Evolutionary conservation across 2,888 invertebrate genomes (phyloP), one percentile per base, ranked within the genome.

Genomic region (Choristoneura rosaceana): DNA sequence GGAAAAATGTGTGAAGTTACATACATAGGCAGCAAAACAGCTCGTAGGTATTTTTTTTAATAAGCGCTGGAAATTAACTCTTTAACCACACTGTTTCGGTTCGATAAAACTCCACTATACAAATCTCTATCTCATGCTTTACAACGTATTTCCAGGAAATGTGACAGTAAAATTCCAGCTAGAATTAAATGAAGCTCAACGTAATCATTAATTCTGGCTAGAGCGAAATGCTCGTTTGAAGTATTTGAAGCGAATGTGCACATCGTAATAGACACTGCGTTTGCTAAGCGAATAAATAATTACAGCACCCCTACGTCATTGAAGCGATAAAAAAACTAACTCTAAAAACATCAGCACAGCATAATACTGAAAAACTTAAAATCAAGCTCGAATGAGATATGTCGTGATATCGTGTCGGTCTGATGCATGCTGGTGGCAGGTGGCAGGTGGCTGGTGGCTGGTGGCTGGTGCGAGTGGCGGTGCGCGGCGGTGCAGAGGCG

Each of bases 381-480:
- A 90, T 87, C 86, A 92, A 91, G 91, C 91, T 86, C 82, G 80
- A 81, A 90, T 90, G 90, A 85, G 77, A 78, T 80, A 86, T 89
- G 89, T 87, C 82, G 87, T 86, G 84, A 82, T 74, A 75, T 84
- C 81, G 81, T 78, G 80, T 82, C 80, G 77, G 52, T 62, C 74
- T 71, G 73, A 69, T 62, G 75, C 71, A 73, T 70, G 71, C 73
- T 58, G 63, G 50, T 61, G 79, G 76, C 71, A 14, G 8, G 55
- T 69, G 67, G 69, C 67, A n/a, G 60, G 69, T 64, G 74, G 34
- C 34, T 38, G 25, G 25, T 25, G 25, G 25, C 25, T 1, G 25
- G 79, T 76, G 67, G 79, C 74, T 76, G 76, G 75, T 75, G 76
- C 71, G 14, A n/a, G 55, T 67, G 67, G 69, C 67, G 63, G 69